phyloP scores from a whole-genome alignment of 1,140 invertebrate genomes.

The Nixonia krombeini region DNA sequence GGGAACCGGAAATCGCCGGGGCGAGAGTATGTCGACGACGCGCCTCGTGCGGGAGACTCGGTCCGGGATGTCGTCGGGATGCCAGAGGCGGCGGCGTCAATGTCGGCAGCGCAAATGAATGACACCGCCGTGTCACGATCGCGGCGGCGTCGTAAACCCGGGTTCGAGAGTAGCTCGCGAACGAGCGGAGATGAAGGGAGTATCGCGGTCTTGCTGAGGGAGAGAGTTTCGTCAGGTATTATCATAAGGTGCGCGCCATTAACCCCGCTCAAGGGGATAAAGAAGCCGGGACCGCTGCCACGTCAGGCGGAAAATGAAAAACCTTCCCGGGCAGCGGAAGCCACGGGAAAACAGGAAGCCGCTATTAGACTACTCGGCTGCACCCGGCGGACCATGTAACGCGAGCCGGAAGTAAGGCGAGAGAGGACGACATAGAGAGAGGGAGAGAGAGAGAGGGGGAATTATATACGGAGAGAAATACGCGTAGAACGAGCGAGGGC shows the following conservation, averaged over 20 bases:
- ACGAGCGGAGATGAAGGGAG: not conserved
- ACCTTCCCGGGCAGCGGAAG: conserved; percentile 25
- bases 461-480: no score
- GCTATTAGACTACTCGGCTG: conserved; percentile 33
- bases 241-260: conserved; percentile 46
- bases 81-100: conserved; percentile 6
- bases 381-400: conserved; percentile 43
- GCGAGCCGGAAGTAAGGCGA: conserved; percentile 41
- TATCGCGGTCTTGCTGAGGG: no score
- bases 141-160: no score
- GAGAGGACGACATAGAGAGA: conserved; percentile 16
- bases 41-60: not conserved
- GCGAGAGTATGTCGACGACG: no score
- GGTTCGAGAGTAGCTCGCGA: no score
- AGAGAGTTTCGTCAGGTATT: conserved; percentile 23
- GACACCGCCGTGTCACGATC: conserved; percentile 1
- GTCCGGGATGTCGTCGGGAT: not conserved
- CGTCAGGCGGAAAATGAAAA: conserved; percentile 48
- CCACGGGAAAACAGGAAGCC: conserved; percentile 29
- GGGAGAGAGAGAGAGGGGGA: not conserved
- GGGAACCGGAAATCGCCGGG: no score
- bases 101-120: not conserved
- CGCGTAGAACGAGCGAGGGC: not conserved
- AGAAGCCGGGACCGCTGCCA: conserved; percentile 24
- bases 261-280: conserved; percentile 33